Evolutionary conservation across 2,113 vertebrate species (phyloP).

Genomic region (Illadopsis cleaveri): DNA sequence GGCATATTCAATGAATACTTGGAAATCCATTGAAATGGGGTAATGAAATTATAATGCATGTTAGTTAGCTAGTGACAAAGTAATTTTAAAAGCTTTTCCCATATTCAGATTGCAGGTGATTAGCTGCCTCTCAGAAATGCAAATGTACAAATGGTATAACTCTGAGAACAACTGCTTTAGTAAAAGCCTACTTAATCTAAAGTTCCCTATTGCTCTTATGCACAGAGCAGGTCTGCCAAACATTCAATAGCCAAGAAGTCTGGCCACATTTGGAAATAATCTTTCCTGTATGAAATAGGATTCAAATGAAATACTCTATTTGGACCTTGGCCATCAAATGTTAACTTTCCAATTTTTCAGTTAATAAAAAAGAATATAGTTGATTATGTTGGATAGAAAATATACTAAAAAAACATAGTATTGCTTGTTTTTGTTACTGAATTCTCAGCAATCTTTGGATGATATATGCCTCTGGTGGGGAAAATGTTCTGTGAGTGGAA

Average conservation of each 20-base stretch:
- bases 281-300: conserved; percentile 52
- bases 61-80: conserved; percentile 7
- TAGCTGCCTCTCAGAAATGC: conserved; percentile 49
- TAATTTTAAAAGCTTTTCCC: neutral
- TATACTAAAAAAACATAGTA: neutral
- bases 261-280: conserved; percentile 67
- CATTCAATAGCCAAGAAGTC: neutral
- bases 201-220: neutral
- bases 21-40: neutral
- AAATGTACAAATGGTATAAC: conserved; percentile 1
- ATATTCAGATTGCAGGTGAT: conserved; percentile 46
- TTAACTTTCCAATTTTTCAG: conserved; percentile 50
- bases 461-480: conserved; percentile 31
- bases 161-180: neutral
- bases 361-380: conserved; percentile 59
- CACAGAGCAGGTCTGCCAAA: conserved; percentile 3
- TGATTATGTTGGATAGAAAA: conserved; percentile 51
- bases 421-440: conserved; percentile 41
- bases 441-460: conserved; percentile 44
- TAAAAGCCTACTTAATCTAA: neutral
- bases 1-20: neutral
- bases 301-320: conserved; percentile 48
- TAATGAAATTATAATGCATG: conserved; percentile 28
- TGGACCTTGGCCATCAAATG: conserved; percentile 51
- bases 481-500: conserved; percentile 10